phyloP scores from a whole-genome alignment of 2,888 invertebrate species.

The Pilophorus perplexus region DNA sequence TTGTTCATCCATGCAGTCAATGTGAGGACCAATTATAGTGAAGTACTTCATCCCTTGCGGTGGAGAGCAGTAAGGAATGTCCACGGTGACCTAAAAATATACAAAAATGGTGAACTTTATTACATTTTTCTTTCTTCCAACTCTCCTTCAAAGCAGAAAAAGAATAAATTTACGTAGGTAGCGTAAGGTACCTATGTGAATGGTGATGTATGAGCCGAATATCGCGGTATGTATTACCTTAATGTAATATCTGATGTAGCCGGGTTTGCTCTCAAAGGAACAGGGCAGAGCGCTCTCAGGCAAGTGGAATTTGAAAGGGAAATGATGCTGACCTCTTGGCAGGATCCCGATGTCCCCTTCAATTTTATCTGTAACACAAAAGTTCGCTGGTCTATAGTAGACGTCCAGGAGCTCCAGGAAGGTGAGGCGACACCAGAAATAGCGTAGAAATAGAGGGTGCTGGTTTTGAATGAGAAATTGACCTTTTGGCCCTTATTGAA shows the following conservation, averaged over 20 bases:
- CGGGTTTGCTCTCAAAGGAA: slow-evolving; percentile 72
- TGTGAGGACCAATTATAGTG: slow-evolving; percentile 72
- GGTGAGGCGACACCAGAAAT: too few relatives aligned
- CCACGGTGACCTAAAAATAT: slow-evolving; percentile 59
- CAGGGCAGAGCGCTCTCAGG: slow-evolving; percentile 72
- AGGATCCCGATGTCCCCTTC: slow-evolving; percentile 66
- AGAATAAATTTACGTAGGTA: too few relatives aligned
- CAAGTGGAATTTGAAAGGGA: slow-evolving; percentile 66
- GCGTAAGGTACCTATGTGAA: too few relatives aligned
- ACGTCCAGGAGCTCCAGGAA: neutral
- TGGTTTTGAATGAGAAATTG: too few relatives aligned
- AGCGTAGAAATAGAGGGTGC: too few relatives aligned
- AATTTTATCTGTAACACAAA: slow-evolving; percentile 54
- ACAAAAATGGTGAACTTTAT: too few relatives aligned
- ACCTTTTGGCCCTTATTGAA: too few relatives aligned
- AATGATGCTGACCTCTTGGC: slow-evolving; percentile 67
- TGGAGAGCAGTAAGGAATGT: slow-evolving; percentile 74
- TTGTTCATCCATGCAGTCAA: slow-evolving; percentile 77
- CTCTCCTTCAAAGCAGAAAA: too few relatives aligned
- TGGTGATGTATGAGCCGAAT: too few relatives aligned
- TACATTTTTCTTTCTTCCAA: neutral
- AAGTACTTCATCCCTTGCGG: slow-evolving; percentile 78
- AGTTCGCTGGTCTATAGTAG: neutral
- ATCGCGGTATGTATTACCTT: too few relatives aligned
- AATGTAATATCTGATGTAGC: slow-evolving; percentile 70